Base-by-base conservation (phyloP, 2,888 invertebrate species). In the Saturnia pavonia region DNA sequence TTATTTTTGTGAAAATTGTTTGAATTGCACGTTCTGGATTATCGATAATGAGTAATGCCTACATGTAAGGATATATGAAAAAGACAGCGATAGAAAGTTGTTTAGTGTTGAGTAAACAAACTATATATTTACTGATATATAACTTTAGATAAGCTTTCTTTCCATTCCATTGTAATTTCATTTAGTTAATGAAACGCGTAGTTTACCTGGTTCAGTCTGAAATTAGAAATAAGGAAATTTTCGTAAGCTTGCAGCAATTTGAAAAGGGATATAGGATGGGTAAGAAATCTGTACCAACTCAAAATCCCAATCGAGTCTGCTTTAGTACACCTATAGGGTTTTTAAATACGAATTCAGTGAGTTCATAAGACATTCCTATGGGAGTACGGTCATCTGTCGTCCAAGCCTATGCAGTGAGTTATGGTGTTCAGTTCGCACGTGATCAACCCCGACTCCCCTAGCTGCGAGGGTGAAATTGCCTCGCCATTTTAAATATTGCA, bases 401-500 rank as follows among this genome's bases (percentile, higher is more conserved):
- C 40, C n/a, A n/a, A 65, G n/a, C 8, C 40, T 22, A 65, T 65
- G n/a, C 40, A 65, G 19, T 65, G 40, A 65, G 19, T 65, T 65
- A 65, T 65, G n/a, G 34, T 34, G 65, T 65, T 40, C 8, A 22
- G 40, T 65, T 65, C 65, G n/a, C 65, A 65, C 65, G 65, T 40
- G 65, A 34, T 40, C 65, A 65, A 40, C 34, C 6, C 40, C 40
- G 40, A 40, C 40, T 27, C 57, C 57, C 57, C 57, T 25, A 27
- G 27, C 65, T 40, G 19, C 40, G 40, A 65, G 65, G 65, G 65
- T 65, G 63, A 40, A 65, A 65, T 27, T 60, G 57, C 57, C n/a
- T 40, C 40, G 65, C 19, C 34, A 65, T 40, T 65, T 19, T n/a
- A 65, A 65, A 65, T 40, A 40, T 65, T 65, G 65, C 65, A 65